These are phyloP conservation scores for Chymomyza fuscimana DNA, from an alignment of 2,888 invertebrate species.

Conservation along the genomic window DNA sequence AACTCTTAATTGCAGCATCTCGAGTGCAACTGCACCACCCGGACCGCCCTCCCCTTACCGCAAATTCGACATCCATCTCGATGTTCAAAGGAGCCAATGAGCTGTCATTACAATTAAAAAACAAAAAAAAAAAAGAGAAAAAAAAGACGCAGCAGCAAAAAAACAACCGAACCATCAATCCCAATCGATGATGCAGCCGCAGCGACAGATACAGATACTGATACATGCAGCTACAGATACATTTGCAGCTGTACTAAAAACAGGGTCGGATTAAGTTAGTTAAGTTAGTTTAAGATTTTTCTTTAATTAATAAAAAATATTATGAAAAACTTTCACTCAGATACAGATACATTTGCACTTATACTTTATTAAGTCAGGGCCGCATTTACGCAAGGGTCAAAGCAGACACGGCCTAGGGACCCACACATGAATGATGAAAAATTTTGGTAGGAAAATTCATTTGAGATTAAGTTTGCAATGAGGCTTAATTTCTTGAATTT, in stretches of 20 bases:
- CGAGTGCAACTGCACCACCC: conserved; percentile 2
- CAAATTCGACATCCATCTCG: conserved; percentile 17
- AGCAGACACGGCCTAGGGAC: too few relatives aligned
- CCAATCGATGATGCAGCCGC: conserved; percentile 64
- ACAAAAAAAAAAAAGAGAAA: conserved; percentile 36
- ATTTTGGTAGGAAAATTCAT: too few relatives aligned
- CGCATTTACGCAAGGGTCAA: too few relatives aligned
- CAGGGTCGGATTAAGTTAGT: too few relatives aligned
- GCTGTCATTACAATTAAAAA: conserved; percentile 73
- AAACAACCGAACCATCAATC: conserved; percentile 67
- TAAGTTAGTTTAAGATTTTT: too few relatives aligned
- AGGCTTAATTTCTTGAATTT: too few relatives aligned
- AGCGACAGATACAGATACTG: conserved; percentile 21
- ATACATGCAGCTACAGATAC: conserved; percentile 39
- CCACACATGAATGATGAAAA: too few relatives aligned
- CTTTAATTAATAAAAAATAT: too few relatives aligned
- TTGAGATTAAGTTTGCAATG: too few relatives aligned
- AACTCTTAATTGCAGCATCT: conserved; percentile 76
- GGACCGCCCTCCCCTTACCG: not conserved
- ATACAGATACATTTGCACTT: too few relatives aligned
- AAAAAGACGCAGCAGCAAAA: conserved; percentile 36
- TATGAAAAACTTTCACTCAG: too few relatives aligned
- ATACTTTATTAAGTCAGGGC: too few relatives aligned
- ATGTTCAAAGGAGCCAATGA: conserved; percentile 74
- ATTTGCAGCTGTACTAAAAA: conserved; percentile 21